These are phyloP conservation scores for Diploscapter pachys DNA, from an alignment of 1,140 invertebrate genomes.

Conservation along the genomic window DNA sequence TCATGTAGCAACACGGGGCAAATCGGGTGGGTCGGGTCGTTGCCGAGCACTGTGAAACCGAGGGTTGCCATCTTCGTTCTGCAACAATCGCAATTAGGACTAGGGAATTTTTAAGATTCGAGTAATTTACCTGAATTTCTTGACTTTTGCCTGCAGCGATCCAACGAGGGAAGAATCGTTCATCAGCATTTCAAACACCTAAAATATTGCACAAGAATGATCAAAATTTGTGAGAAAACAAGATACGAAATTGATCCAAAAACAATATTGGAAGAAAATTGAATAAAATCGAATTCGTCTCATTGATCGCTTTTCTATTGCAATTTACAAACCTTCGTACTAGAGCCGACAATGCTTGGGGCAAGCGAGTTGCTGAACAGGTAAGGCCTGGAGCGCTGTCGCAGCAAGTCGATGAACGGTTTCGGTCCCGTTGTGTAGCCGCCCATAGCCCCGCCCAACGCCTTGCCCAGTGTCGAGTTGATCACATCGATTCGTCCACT, in stretches of 20 bases:
- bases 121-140: slow-evolving; percentile 58
- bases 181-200: slow-evolving; percentile 72
- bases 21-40: slow-evolving; percentile 71
- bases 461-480: slow-evolving; percentile 88
- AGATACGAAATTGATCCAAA: neutral
- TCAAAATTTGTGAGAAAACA: neutral
- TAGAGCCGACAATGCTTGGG: slow-evolving; percentile 78
- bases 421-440: slow-evolving; percentile 75
- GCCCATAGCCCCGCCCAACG: slow-evolving; percentile 74
- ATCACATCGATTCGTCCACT: slow-evolving; percentile 77
- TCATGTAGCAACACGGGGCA: slow-evolving; percentile 33
- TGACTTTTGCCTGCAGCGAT: slow-evolving; percentile 71
- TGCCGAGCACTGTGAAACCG: slow-evolving; percentile 62
- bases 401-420: slow-evolving; percentile 71
- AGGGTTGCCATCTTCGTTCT: slow-evolving; percentile 44
- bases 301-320: neutral
- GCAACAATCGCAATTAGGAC: neutral
- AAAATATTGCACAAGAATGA: slow-evolving; percentile 62
- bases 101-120: neutral
- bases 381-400: slow-evolving; percentile 82
- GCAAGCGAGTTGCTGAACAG: slow-evolving; percentile 86
- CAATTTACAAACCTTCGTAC: slow-evolving; percentile 65
- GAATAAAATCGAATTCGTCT: neutral
- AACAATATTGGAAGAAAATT: neutral
- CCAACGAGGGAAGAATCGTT: slow-evolving; percentile 68